Conservation (phyloP, 2,113 vertebrate genomes). For the Potamarius usumacintae region DNA sequence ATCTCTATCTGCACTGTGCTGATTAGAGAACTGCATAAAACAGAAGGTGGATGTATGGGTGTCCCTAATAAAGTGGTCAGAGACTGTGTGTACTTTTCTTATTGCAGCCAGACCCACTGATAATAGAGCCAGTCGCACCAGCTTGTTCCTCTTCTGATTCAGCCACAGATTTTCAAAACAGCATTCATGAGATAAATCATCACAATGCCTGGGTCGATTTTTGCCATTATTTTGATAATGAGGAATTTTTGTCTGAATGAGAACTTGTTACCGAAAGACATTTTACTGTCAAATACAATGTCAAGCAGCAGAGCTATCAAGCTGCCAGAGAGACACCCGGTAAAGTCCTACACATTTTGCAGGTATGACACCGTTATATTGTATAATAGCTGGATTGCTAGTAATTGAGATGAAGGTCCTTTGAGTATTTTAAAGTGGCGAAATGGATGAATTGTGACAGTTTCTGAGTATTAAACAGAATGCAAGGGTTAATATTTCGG, state of each 20-base stretch:
- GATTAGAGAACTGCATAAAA: no score
- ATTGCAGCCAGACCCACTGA: slow-evolving; percentile 11
- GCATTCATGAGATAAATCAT: neutral
- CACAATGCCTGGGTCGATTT: slow-evolving; percentile 18
- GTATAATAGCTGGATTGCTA: neutral
- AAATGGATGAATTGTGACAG: neutral
- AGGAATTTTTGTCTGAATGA: neutral
- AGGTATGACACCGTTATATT: neutral
- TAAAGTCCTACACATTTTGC: slow-evolving; percentile 33
- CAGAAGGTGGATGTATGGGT: no score
- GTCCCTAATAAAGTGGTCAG: no score
- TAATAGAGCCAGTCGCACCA: slow-evolving; percentile 7
- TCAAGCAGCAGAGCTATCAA: slow-evolving; percentile 1
- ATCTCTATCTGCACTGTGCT: no score
- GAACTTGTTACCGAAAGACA: neutral
- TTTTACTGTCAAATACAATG: neutral
- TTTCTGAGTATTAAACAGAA: neutral
- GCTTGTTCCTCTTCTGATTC: slow-evolving; percentile 32
- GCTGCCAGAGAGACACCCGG: slow-evolving; percentile 13
- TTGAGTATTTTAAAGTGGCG: neutral
- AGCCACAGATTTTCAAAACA: slow-evolving; percentile 25
- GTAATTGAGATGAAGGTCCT: neutral
- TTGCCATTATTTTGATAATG: neutral
- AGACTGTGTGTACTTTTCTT: neutral
- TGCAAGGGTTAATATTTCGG: neutral